Evolutionary conservation across 2,113 vertebrate species (phyloP).

Genomic region (Centropus bengalensis): DNA sequence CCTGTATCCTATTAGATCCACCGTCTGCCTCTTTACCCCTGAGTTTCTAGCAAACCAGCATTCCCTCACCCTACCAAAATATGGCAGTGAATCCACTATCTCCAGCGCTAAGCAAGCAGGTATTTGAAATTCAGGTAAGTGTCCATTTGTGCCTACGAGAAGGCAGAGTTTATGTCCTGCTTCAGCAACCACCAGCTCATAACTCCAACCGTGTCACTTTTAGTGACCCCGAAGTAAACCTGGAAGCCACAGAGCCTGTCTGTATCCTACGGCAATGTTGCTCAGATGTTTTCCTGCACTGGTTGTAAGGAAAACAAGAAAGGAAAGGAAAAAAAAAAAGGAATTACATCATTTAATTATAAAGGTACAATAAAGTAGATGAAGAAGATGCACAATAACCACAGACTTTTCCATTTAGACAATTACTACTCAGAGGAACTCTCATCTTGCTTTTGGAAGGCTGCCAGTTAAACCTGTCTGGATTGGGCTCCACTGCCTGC

Average conservation of each 20-base stretch:
- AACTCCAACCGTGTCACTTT: background rate
- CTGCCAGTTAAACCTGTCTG: slow-evolving; percentile 51
- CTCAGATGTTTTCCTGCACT: background rate
- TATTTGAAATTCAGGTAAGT: background rate
- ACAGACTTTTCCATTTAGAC: slow-evolving; percentile 46
- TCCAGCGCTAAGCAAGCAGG: background rate
- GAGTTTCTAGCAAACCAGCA: background rate
- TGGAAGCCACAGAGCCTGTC: background rate
- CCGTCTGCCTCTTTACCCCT: background rate
- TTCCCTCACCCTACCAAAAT: background rate
- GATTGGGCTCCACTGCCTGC: background rate
- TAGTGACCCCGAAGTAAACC: background rate
- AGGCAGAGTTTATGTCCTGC: background rate
- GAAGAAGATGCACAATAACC: slow-evolving; percentile 33
- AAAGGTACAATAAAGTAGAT: slow-evolving; percentile 51
- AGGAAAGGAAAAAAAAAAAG: background rate
- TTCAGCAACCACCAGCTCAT: background rate
- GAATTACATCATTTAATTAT: slow-evolving; percentile 53
- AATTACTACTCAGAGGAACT: slow-evolving; percentile 35
- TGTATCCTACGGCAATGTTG: background rate
- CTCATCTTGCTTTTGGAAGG: slow-evolving; percentile 5
- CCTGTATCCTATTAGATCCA: background rate
- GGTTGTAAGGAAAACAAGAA: background rate
- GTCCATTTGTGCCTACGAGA: background rate
- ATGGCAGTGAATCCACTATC: background rate